phyloP scores from a whole-genome alignment of 37 sponge, comb jelly and placozoan species.

The Cladorhizidae sp. region DNA sequence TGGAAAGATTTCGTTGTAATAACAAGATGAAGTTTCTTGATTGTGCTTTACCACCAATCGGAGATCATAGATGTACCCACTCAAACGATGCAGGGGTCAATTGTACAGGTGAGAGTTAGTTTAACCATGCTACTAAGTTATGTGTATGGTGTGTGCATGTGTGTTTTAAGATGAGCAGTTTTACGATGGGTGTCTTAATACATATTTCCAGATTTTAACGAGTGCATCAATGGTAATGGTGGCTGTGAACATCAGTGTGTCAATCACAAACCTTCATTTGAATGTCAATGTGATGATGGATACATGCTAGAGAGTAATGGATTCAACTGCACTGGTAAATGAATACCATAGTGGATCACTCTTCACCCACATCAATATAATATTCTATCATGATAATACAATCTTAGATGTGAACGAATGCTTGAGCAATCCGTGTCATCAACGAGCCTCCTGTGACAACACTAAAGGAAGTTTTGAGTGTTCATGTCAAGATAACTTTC shows the following conservation, averaged over 20 bases:
- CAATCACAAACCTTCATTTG: slow-evolving; percentile 46
- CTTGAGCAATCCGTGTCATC: slow-evolving; percentile 10
- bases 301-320: slow-evolving; percentile 17
- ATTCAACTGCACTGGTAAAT: slow-evolving; percentile 18
- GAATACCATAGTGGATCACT: not conserved
- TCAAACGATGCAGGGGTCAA: slow-evolving; percentile 64
- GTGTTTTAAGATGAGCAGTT: not conserved
- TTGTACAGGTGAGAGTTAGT: slow-evolving; percentile 3
- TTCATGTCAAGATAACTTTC: slow-evolving; percentile 15
- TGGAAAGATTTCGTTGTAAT: slow-evolving; percentile 15
- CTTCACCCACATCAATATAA: not conserved
- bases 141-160: not conserved
- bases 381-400: no score
- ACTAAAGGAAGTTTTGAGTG: slow-evolving; percentile 36
- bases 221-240: slow-evolving; percentile 41
- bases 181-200: not conserved
- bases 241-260: slow-evolving; percentile 44
- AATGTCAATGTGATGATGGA: slow-evolving; percentile 54
- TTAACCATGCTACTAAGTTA: not conserved
- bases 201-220: slow-evolving; percentile 53
- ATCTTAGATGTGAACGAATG: slow-evolving; percentile 57
- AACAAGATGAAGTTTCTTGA: slow-evolving; percentile 17
- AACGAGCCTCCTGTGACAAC: slow-evolving; percentile 26
- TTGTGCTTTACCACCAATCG: slow-evolving; percentile 11
- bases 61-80: slow-evolving; percentile 41